Evolutionary conservation across 2,797 vertebrate species (phyloP).

Genomic region (Ctenopoma kingsleyae): DNA sequence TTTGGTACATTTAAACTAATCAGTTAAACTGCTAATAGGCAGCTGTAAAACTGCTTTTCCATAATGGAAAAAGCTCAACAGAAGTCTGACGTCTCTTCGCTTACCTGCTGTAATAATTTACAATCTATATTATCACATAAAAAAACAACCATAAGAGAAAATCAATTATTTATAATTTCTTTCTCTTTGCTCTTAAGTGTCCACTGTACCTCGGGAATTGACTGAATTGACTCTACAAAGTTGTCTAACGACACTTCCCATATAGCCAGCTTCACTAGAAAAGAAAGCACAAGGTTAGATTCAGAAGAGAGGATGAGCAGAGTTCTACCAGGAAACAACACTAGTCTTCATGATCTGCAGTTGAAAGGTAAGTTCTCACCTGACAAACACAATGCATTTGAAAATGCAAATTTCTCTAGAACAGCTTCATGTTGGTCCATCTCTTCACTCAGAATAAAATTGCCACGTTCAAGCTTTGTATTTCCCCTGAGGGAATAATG

Average conservation of each 20-base stretch:
- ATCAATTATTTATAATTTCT: constrained; percentile 44
- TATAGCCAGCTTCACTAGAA: constrained; percentile 95
- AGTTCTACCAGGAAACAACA: background rate
- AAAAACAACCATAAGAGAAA: constrained; percentile 30
- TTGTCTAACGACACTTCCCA: constrained; percentile 95
- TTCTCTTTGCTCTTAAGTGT: background rate
- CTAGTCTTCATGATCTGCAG: background rate
- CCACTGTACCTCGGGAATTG: constrained; percentile 91
- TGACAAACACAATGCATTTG: constrained; percentile 95
- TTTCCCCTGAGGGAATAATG: constrained; percentile 85
- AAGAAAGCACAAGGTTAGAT: constrained; percentile 24
- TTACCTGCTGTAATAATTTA: background rate
- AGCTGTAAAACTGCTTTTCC: background rate
- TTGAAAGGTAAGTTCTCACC: constrained; percentile 78
- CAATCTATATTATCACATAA: background rate
- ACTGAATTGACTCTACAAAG: constrained; percentile 97
- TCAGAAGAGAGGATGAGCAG: background rate
- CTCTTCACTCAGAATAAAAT: constrained; percentile 89
- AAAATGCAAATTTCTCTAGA: constrained; percentile 97
- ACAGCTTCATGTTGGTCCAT: constrained; percentile 87
- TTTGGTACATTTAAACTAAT: background rate
- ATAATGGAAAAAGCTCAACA: too few species aligned
- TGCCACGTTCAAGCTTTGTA: constrained; percentile 92
- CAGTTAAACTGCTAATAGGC: background rate
- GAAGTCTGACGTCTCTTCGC: too few species aligned